These are phyloP conservation scores for Eulemur rubriventer DNA, from an alignment of 2,797 vertebrate genomes.

Conservation along the genomic window DNA sequence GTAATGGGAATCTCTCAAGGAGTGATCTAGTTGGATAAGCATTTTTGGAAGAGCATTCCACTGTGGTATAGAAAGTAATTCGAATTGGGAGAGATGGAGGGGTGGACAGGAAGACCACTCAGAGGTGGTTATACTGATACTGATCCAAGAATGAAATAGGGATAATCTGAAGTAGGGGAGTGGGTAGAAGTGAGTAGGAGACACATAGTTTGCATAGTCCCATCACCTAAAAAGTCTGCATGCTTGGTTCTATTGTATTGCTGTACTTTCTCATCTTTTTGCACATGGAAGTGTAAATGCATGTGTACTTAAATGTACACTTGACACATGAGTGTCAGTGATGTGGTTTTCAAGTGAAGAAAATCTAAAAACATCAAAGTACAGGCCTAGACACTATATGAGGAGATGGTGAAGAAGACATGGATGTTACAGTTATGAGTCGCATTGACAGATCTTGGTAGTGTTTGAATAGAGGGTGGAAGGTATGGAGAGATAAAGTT, in stretches of 20 bases:
- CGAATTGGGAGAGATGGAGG: not conserved
- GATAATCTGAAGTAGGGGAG: not conserved
- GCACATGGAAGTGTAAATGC: not conserved
- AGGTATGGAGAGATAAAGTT: not conserved
- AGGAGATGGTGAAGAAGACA: not conserved
- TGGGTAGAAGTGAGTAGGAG: not conserved
- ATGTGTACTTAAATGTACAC: not conserved
- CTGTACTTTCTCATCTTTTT: not conserved
- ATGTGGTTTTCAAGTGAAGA: not conserved
- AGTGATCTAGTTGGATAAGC: not conserved
- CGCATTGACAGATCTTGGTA: not conserved
- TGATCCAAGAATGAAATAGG: not conserved
- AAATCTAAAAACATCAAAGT: not conserved
- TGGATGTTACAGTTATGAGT: not conserved
- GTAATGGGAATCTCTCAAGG: not conserved
- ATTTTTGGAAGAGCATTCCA: not conserved
- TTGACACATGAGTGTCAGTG: not conserved
- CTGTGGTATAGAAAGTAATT: not conserved
- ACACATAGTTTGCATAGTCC: accelerated
- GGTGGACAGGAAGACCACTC: not conserved
- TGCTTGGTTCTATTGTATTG: not conserved
- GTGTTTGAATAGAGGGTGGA: not conserved
- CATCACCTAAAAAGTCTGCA: not conserved
- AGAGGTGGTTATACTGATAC: not conserved
- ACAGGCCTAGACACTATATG: no score